These are phyloP conservation scores for Macrotus californicus DNA, from an alignment of 2,113 vertebrate genomes.

Conservation along the genomic window DNA sequence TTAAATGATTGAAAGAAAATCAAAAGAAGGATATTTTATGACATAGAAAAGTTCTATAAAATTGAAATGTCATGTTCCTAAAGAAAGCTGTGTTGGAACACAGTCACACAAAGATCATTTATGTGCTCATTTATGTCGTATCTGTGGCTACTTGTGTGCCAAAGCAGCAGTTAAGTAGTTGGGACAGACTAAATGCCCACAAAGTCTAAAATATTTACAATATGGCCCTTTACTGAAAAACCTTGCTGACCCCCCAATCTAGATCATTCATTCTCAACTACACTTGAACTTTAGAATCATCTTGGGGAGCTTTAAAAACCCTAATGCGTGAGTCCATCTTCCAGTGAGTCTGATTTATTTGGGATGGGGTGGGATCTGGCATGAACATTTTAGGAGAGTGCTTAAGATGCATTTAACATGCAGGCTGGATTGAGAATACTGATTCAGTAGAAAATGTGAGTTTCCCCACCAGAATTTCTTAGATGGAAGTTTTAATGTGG, in stretches of 20 bases:
- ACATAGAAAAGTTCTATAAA: neutral
- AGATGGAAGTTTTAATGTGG: neutral
- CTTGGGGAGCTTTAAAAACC: neutral
- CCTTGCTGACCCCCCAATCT: neutral
- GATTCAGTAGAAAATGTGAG: neutral
- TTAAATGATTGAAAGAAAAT: neutral
- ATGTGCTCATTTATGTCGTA: neutral
- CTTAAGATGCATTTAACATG: neutral
- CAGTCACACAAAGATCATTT: neutral
- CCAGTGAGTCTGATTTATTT: neutral
- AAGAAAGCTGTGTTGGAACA: neutral
- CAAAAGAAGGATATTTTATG: neutral
- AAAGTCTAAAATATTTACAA: neutral
- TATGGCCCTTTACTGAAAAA: neutral
- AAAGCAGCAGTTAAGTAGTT: neutral
- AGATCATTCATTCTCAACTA: neutral
- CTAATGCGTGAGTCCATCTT: neutral
- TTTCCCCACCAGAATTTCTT: neutral
- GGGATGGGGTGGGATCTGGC: neutral
- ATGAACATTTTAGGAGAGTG: neutral
- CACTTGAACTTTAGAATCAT: neutral
- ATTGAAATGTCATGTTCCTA: neutral
- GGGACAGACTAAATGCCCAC: neutral
- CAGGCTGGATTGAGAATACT: neutral
- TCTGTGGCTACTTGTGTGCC: neutral